These are phyloP conservation scores for Atherix ibis DNA, from an alignment of 2,888 invertebrate genomes.

Conservation along the genomic window DNA sequence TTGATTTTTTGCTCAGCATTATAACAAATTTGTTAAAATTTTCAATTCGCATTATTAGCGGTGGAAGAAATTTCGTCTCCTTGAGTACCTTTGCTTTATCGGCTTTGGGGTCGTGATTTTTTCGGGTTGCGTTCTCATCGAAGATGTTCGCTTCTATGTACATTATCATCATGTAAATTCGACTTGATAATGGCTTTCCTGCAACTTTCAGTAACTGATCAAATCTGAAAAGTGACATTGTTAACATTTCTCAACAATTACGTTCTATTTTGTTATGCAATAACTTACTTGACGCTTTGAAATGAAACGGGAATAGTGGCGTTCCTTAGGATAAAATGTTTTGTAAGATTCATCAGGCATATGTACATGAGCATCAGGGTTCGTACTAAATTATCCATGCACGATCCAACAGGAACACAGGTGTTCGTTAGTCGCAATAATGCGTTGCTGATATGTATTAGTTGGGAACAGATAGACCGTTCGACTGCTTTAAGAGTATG, in stretches of 20 bases:
- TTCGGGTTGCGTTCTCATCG: conserved; percentile 17
- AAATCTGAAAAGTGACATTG: conserved; percentile 36
- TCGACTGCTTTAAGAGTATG: conserved; percentile 37
- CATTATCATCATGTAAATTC: conserved; percentile 38
- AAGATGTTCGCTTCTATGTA: conserved; percentile 37
- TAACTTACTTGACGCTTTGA: conserved; percentile 22
- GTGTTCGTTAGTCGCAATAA: conserved; percentile 36
- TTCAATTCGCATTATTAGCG: conserved; percentile 44
- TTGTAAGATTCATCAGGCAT: conserved; percentile 39
- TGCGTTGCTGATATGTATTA: conserved; percentile 38
- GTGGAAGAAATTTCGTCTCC: conserved; percentile 44
- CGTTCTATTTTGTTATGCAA: too few relatives aligned
- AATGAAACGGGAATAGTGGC: conserved; percentile 20
- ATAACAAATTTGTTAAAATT: conserved; percentile 43
- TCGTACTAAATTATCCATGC: conserved; percentile 40
- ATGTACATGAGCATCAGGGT: conserved; percentile 39
- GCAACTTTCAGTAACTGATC: conserved; percentile 35
- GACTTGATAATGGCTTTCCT: conserved; percentile 38
- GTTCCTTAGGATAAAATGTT: conserved; percentile 40
- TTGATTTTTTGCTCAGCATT: conserved; percentile 39
- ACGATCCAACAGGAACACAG: conserved; percentile 35
- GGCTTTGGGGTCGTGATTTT: conserved; percentile 28
- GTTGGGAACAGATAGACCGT: conserved; percentile 40
- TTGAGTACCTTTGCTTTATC: conserved; percentile 38
- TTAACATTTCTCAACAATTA: too few relatives aligned